Conservation (phyloP, 2,888 invertebrate genomes). For the Caprella mutica region DNA sequence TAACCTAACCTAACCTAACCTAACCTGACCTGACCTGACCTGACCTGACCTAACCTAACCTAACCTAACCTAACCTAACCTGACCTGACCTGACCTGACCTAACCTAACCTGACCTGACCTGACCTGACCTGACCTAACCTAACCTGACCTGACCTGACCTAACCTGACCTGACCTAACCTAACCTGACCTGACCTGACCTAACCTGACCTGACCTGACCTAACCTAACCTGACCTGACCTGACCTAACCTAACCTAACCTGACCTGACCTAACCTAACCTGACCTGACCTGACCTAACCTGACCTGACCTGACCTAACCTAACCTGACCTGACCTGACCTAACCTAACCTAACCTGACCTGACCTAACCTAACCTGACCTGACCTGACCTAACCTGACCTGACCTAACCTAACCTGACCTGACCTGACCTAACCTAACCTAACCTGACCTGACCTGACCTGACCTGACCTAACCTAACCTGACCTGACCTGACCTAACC, state of each 20-base stretch:
- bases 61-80: conserved; percentile 6
- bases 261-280: conserved; percentile 13
- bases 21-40: no score
- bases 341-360: conserved; percentile 12
- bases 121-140: conserved; percentile 7
- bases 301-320: conserved; percentile 11
- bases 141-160: conserved; percentile 4
- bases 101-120: conserved; percentile 5
- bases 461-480: conserved; percentile 18
- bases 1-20: no score
- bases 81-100: conserved; percentile 1
- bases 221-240: conserved; percentile 6
- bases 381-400: conserved; percentile 13
- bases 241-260: conserved; percentile 5
- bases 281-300: conserved; percentile 10
- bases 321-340: conserved; percentile 11
- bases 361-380: conserved; percentile 14
- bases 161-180: conserved; percentile 2
- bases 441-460: conserved; percentile 15
- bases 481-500: conserved; percentile 12
- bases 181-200: conserved; percentile 8
- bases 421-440: conserved; percentile 14
- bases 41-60: no score
- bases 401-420: conserved; percentile 16
- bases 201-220: conserved; percentile 7